phyloP scores from a whole-genome alignment of 2,113 vertebrate species.

The Prunella fulvescens region DNA sequence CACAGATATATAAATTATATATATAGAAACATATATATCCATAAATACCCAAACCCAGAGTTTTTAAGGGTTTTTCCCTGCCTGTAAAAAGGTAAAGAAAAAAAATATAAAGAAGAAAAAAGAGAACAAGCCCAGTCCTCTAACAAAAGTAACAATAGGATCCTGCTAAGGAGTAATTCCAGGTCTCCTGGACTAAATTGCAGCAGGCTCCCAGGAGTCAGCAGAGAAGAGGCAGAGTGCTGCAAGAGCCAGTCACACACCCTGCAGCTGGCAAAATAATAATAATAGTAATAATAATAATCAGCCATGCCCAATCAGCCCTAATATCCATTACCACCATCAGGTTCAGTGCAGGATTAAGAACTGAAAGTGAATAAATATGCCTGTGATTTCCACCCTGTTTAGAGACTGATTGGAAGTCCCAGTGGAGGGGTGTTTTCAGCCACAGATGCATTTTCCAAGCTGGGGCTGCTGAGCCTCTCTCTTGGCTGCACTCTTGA shows the following conservation, averaged over 20 bases:
- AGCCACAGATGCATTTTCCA: neutral
- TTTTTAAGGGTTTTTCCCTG: neutral
- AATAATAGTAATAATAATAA: conserved; percentile 44
- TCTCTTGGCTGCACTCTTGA: neutral
- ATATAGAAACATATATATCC: neutral
- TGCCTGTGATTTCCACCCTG: neutral
- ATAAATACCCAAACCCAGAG: neutral
- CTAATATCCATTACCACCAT: conserved; percentile 45
- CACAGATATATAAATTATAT: neutral
- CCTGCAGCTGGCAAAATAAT: conserved; percentile 41
- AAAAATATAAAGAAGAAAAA: no score
- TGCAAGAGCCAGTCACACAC: neutral
- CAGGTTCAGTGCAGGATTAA: neutral
- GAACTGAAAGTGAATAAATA: neutral
- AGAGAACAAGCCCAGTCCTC: neutral
- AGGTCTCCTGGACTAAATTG: neutral
- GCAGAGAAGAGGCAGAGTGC: conserved; percentile 5
- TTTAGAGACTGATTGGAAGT: neutral
- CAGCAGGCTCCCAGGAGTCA: neutral
- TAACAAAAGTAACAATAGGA: neutral
- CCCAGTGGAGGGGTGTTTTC: neutral
- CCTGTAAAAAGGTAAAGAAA: neutral
- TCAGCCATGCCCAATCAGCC: conserved; percentile 51
- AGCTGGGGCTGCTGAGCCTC: neutral
- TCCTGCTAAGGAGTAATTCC: neutral